These are phyloP conservation scores for Proales similis DNA, from an alignment of 1,140 invertebrate species.

Conservation along the genomic window DNA sequence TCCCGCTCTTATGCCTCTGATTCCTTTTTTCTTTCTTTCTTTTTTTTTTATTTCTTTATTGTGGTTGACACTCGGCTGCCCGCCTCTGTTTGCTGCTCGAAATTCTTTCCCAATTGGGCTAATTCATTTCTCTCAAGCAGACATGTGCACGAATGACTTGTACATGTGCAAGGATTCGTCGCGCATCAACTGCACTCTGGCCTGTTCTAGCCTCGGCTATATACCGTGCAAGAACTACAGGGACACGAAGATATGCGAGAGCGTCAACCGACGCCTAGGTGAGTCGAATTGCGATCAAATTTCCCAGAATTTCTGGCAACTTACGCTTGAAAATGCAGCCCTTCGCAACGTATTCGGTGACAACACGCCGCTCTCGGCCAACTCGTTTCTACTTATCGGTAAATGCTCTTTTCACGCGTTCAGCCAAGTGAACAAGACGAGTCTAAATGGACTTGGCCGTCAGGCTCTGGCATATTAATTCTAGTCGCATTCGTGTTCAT, in stretches of 20 bases:
- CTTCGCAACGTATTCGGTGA: no score
- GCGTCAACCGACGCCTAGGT: slow-evolving; percentile 5
- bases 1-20: background rate
- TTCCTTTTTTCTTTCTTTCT: slow-evolving; percentile 1
- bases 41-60: slow-evolving; percentile 31
- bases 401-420: no score
- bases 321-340: background rate
- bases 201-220: slow-evolving; percentile 29
- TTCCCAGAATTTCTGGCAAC: background rate
- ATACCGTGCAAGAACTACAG: slow-evolving; percentile 35
- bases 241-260: slow-evolving; percentile 21
- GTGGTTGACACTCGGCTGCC: no score
- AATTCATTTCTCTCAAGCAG: slow-evolving; percentile 15
- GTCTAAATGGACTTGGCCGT: no score
- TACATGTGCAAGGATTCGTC: slow-evolving; percentile 36
- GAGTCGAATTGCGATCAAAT: no score
- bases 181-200: slow-evolving; percentile 28
- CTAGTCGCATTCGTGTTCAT: no score
- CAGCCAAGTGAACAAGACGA: no score
- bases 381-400: no score
- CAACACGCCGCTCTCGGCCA: no score
- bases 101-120: no score
- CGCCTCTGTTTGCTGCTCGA: no score
- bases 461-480: no score
- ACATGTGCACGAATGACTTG: slow-evolving; percentile 36